Evolutionary conservation across 2,797 vertebrate genomes (phyloP), one percentile per base, ranked within the genome.

Genomic region (Nothura maculosa): DNA sequence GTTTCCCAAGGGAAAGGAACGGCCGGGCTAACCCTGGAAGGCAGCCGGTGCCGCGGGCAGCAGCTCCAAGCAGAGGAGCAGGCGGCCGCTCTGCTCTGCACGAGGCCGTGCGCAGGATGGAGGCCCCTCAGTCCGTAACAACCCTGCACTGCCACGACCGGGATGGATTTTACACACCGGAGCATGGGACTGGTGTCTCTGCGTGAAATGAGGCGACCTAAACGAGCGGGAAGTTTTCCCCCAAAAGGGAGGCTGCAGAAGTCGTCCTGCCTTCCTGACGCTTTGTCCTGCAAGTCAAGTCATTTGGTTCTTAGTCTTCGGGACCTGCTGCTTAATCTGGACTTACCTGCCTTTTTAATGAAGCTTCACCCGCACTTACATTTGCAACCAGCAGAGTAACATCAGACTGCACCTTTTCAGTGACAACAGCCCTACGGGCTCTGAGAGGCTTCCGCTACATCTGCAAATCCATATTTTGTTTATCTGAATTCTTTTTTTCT

Each of bases 331-430:
- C 54, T 43, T 43, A 38, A 38, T 57, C 81, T 89, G 64, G 77
- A 92, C 89, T 92, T 92, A 93, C 80, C 92, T 93, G 90, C 50
- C 28, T 42, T 70, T 75, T 89, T 70, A 94, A 42, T 22, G 22
- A 81, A 19, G 57, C 64, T 21, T 4, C 50, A 48, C 42, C 68
- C n/a, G 55, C n/a, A 50, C 62, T 63, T 27, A 72, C 34, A 60
- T 8, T 14, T 58, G 5, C 84, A 63, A 52, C 27, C 42, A 66
- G 34, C 32, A 45, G 22, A 75, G 20, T 55, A 87, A 63, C 21
- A 43, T 9, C 52, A 64, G 36, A 64, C 24, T 36, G 82, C 64
- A 67, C 12, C 5, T 14, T 63, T 84, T 38, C 45, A 76, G 7
- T 22, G 10, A 74, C 32, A 90, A 14, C 19, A 70, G 36, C 30